Conservation (phyloP, 1,140 invertebrate genomes). For the Cydia splendana region DNA sequence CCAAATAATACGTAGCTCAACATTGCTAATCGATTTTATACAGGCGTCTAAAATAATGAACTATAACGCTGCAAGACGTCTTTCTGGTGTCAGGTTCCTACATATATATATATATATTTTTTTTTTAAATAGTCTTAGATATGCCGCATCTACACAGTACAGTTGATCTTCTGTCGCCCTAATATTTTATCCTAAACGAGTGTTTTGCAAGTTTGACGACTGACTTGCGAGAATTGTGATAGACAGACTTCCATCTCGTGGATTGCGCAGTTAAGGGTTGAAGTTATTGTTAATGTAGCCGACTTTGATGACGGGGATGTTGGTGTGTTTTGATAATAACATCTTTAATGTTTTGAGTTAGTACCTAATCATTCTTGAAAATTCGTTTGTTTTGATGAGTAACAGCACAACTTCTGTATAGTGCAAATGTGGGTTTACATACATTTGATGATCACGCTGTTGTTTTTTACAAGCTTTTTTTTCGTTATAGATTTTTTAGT, state of each 20-base stretch:
- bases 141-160: background rate
- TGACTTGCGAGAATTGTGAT: constrained; percentile 19
- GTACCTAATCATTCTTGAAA: constrained; percentile 3
- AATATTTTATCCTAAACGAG: constrained; percentile 19
- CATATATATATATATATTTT: too few relatives aligned
- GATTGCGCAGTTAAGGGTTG: constrained; percentile 16
- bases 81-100: too few relatives aligned
- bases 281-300: constrained; percentile 16
- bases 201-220: constrained; percentile 21
- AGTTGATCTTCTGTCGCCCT: background rate
- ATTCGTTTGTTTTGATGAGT: constrained; percentile 5
- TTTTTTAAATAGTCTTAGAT: background rate
- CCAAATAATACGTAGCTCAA: too few relatives aligned
- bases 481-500: too few relatives aligned
- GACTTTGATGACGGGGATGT: constrained; percentile 18
- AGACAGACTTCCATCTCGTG: constrained; percentile 18
- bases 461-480: too few relatives aligned
- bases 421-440: too few relatives aligned
- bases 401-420: background rate
- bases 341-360: constrained; percentile 24
- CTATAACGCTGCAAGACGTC: too few relatives aligned
- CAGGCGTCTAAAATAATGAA: too few relatives aligned
- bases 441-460: too few relatives aligned
- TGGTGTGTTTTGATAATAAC: constrained; percentile 16
- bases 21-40: too few relatives aligned